These are phyloP conservation scores for Melanerpes formicivorus DNA, from an alignment of 2,113 vertebrate genomes.

Conservation along the genomic window DNA sequence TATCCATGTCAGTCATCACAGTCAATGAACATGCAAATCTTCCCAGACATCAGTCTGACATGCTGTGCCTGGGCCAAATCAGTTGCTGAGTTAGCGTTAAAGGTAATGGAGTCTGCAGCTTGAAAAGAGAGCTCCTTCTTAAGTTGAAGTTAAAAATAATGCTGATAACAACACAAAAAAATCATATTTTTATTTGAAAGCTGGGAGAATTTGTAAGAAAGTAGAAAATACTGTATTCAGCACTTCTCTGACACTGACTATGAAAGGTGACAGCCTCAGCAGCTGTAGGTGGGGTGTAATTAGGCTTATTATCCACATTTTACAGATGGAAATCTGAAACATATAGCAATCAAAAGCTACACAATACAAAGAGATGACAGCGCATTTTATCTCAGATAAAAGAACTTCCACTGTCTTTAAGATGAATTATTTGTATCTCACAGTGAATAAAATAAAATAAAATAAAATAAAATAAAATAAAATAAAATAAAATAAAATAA, in stretches of 20 bases:
- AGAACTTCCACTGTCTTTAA: neutral
- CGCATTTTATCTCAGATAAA: neutral
- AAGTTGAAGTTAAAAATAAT: neutral
- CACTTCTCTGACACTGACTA: neutral
- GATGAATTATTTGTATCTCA: neutral
- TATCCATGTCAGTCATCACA: neutral
- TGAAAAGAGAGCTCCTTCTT: neutral
- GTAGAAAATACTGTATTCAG: neutral
- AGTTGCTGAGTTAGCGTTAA: neutral
- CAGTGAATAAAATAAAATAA: no score
- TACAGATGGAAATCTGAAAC: neutral
- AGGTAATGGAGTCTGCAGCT: neutral
- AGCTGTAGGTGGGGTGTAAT: constrained; percentile 33
- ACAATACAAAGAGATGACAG: neutral
- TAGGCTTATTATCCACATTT: constrained; percentile 27
- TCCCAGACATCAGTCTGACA: neutral
- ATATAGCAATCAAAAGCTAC: constrained; percentile 10
- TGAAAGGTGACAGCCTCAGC: constrained; percentile 38
- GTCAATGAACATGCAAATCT: neutral
- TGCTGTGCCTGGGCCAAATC: neutral
- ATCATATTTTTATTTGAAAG: neutral
- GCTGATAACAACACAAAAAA: neutral
- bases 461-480: no score
- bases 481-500: no score
- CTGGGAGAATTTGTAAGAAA: neutral